Evolutionary conservation across 2,797 vertebrate genomes (phyloP), one percentile per base, ranked within the genome.

Genomic region (Sebastes vulpes): DNA sequence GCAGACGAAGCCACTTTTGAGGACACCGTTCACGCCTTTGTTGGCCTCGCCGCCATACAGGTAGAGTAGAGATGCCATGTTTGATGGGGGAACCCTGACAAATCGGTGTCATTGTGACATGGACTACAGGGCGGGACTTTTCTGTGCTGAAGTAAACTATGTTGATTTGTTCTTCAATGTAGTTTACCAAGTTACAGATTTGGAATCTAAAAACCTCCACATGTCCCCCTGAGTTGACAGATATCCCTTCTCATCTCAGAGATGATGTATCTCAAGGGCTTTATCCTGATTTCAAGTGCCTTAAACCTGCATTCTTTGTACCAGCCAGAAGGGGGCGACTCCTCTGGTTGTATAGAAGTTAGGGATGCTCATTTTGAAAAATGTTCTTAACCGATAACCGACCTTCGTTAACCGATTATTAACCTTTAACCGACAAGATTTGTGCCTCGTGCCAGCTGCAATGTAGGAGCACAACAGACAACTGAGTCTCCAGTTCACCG

Each of bases 11-110:
- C 75, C 82, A 96, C 96, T 1, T 99, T 99, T 77, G 98, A 99
- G 20, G 98, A 99, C 67, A 97, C 96, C 0, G 86, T 98, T 12
- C 91, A 97, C 0, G 95, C 98, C n/a, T 99, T 99, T 9, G 97
- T 99, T 78, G 97, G 96, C 65, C 97, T 99, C 2, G 98, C 98
- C 3, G 98, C 99, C 86, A 97, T 99, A 84, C 99, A 99, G 97
- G 99, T 98, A 88, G 9, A 61, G 71, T 61, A 5, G 23, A 21
- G 20, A 54, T 1, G 2, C 10, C 26, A 29, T 60, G 16, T 54
- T 59, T 7, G 3, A 35, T 25, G 21, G 25, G 9, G 35, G 11
- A 66, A 32, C 1, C 5, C 10, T 31, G 38, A 5, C 11, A 28
- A 21, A 23, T 35, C 12, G 28, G 3, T 60, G n/a, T 38, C 35